These are phyloP conservation scores for Plutella xylostella DNA, from an alignment of 2,888 invertebrate species.

Conservation along the genomic window DNA sequence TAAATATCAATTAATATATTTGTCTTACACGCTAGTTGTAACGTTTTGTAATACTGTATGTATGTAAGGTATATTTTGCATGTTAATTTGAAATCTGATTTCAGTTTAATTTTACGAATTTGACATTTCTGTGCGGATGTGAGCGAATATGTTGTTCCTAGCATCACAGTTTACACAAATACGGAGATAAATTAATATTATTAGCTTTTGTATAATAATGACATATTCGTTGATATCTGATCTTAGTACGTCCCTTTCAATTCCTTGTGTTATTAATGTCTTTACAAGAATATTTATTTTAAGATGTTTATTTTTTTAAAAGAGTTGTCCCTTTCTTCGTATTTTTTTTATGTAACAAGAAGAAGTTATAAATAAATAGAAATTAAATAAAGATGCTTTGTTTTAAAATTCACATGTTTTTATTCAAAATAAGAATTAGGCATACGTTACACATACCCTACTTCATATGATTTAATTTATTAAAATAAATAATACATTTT, in stretches of 20 bases:
- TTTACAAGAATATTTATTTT: conserved; percentile 45
- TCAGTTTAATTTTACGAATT: conserved; percentile 38
- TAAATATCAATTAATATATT: conserved; percentile 32
- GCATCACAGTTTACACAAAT: neutral
- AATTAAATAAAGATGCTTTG: conserved; percentile 58
- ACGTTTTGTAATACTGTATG: conserved; percentile 26
- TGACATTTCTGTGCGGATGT: conserved; percentile 24
- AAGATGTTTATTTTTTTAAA: conserved; percentile 64
- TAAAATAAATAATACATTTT: too few species aligned
- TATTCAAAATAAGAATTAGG: too few species aligned
- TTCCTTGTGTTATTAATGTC: conserved; percentile 13
- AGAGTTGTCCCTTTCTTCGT: conserved; percentile 33
- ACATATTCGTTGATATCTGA: too few species aligned
- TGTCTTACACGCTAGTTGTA: conserved; percentile 49
- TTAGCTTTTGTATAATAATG: too few species aligned
- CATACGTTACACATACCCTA: too few species aligned
- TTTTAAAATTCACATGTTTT: conserved; percentile 28
- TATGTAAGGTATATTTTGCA: conserved; percentile 2
- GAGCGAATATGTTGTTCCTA: neutral
- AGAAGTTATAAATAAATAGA: conserved; percentile 41
- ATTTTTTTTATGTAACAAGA: conserved; percentile 43
- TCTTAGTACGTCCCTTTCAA: conserved; percentile 1
- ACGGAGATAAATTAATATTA: too few species aligned
- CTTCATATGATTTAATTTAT: too few species aligned
- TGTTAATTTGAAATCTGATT: conserved; percentile 12